Base-by-base conservation (phyloP, 2,888 invertebrate genomes). In the Dione vanillae region DNA sequence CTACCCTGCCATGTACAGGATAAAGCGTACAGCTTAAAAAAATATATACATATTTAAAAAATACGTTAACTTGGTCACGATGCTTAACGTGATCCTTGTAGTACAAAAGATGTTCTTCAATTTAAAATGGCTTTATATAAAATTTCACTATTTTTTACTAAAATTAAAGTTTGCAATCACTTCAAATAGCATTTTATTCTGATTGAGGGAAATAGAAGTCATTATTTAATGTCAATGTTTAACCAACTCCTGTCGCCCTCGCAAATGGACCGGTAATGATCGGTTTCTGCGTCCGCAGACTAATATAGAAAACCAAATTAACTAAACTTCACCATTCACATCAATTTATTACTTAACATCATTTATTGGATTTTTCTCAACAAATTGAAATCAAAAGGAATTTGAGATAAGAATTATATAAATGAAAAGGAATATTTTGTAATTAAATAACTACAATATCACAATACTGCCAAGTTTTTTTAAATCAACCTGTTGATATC, bases 231-330 rank as follows among this genome's bases (percentile, higher is more conserved):
- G 90, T 89, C 90, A 89, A 87, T 87, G 84, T 86, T 87, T 86
- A 86, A 90, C 91, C 81, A 83, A 85, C 87, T 90, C 20, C 14
- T 59, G 41, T 89, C 89, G 83, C 80, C 81, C 79, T 80, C 68
- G 82, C 85, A 88, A 90, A 90, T 89, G 86, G 89, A 78, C 89
- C 91, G 91, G 91, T 91, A 91, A 91, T 90, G 91, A 88, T 85
- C 78, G 79, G 75, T 74, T 81, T 74, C 83, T 81, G 83, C 79
- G 75, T 75, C 71, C 75, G 65, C 64, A 62, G 75, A 73, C 74
- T 68, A 73, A 71, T 69, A 71, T 70, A 68, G 65, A 49, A 51
- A 40, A 68, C 62, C 49, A 71, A 77, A 76, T 73, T 72, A 74
- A 76, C 69, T 76, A 51, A 65, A 70, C 67, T 73, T 73, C 67